Base-by-base conservation (phyloP, 1,140 invertebrate genomes). In the Episyrphus balteatus region DNA sequence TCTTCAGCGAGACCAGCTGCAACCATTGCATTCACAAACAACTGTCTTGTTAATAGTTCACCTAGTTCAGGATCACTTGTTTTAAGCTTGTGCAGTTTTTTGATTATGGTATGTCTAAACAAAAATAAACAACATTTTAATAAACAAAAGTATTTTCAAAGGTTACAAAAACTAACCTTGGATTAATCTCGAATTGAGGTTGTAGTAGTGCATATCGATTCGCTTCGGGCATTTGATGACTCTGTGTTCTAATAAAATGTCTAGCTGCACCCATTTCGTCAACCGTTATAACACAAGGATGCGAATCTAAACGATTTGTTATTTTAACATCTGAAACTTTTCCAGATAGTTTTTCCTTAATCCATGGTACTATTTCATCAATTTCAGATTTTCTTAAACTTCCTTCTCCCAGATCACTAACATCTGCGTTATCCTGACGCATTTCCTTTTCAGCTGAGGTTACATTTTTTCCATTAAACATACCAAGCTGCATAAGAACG, bases 381-480 rank as follows among this genome's bases (percentile, higher is more conserved):
- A 88, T 75, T 68, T 92, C 81, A 26, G 73, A 68, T 52, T 82
- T 75, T 51, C 79, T 75, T 44, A 93, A 71, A 60, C 82, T 80
- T 50, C 78, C 82, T 58, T 75, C 69, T 46, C 81, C 61, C 32
- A 52, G 66, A 51, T 81, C 74, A 18, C 68, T 73, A 31, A 81
- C 55, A 55, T 78, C 76, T 37, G 73, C 71, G 2, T 76, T 68
- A 55, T 84, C 81, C 49, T 85, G 77, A 44, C 88, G 75, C 80
- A 96, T 86, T 68, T 96, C 92, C 66, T 93, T 95, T 70, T 98
- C 94, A 7, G 96, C 88, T 1, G 92, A 95, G 1, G 84, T 82
- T 1, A 98, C 72, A 44, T 77, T 75, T 57, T 85, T 82, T 42
- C 78, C 77, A 49, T 86, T 82, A 64, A 89, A 98, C 60, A 90